Percentiles rank a stretch among this genome's conserved stretches.
phyloP scores from a whole-genome alignment of 1,140 invertebrate genomes.

The Leguminivora glycinivorella region DNA sequence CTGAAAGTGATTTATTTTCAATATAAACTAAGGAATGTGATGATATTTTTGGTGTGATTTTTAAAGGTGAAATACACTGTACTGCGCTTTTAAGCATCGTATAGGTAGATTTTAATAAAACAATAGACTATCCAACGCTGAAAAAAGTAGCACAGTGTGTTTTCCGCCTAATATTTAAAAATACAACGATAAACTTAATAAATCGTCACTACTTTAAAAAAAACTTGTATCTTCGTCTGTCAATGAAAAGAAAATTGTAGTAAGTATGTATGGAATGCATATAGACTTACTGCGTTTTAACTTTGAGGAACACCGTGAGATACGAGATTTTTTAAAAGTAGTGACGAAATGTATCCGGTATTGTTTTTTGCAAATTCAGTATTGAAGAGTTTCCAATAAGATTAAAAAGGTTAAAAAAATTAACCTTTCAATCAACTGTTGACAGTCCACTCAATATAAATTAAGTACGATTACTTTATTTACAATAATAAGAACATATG shows the following conservation, averaged over 20 bases:
- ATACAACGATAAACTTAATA: conserved; percentile 3
- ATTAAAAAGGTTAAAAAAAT: neutral
- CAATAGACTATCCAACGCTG: neutral
- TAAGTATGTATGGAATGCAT: no score
- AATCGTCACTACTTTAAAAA: no score
- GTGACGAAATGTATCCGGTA: no score
- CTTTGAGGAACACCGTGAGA: no score
- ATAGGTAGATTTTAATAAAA: neutral
- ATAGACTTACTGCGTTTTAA: no score
- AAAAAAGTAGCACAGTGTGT: neutral
- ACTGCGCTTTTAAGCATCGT: neutral
- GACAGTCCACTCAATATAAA: neutral
- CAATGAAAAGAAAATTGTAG: no score
- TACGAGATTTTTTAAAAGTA: no score
- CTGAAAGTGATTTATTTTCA: conserved; percentile 6
- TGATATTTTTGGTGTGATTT: neutral
- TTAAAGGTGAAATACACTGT: neutral
- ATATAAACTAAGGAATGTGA: conserved; percentile 20
- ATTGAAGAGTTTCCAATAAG: neutral
- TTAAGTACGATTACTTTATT: neutral
- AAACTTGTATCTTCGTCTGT: no score
- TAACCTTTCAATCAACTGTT: neutral
- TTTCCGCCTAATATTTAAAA: neutral
- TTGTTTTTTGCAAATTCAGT: neutral
- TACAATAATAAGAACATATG: neutral